These are phyloP conservation scores for Andricus grossulariae DNA, from an alignment of 1,140 invertebrate species.

Conservation along the genomic window DNA sequence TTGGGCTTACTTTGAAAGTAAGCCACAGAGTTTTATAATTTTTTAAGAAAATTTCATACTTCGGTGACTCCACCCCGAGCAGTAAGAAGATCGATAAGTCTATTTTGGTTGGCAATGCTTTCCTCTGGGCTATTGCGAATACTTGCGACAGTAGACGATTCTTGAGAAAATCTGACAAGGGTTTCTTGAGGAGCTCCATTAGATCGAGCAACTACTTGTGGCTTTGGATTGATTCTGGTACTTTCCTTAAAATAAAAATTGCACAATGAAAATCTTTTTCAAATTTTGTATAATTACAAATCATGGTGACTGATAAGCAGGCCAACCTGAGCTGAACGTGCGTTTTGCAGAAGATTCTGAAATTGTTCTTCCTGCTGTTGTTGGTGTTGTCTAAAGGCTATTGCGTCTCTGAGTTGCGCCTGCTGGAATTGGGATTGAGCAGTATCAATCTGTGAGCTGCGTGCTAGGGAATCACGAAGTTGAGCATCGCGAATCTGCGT, in stretches of 20 bases:
- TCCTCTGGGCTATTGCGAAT: slow-evolving; percentile 66
- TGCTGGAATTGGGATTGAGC: slow-evolving; percentile 49
- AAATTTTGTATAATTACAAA: background rate
- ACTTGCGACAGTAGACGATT: slow-evolving; percentile 60
- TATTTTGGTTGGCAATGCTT: slow-evolving; percentile 73
- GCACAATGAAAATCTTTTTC: background rate
- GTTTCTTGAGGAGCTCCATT: slow-evolving; percentile 59
- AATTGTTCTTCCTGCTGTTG: slow-evolving; percentile 42
- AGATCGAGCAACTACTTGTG: slow-evolving; percentile 55
- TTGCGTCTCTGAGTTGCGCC: slow-evolving; percentile 36
- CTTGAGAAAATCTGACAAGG: slow-evolving; percentile 53
- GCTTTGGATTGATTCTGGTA: slow-evolving; percentile 26
- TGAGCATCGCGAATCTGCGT: slow-evolving; percentile 16
- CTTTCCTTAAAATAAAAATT: slow-evolving; percentile 35
- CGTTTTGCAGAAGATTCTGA: slow-evolving; percentile 28
- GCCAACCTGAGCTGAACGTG: slow-evolving; percentile 35
- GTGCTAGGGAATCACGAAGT: background rate
- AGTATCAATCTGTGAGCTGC: background rate
- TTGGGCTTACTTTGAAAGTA: background rate
- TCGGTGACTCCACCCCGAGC: slow-evolving; percentile 73
- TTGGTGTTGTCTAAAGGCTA: slow-evolving; percentile 28
- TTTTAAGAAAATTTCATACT: slow-evolving; percentile 45
- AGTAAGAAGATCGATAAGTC: slow-evolving; percentile 75
- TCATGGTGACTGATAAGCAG: background rate
- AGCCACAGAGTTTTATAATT: background rate